Base-by-base conservation (phyloP, 1,140 invertebrate genomes). In the Neodiprion virginianus region DNA sequence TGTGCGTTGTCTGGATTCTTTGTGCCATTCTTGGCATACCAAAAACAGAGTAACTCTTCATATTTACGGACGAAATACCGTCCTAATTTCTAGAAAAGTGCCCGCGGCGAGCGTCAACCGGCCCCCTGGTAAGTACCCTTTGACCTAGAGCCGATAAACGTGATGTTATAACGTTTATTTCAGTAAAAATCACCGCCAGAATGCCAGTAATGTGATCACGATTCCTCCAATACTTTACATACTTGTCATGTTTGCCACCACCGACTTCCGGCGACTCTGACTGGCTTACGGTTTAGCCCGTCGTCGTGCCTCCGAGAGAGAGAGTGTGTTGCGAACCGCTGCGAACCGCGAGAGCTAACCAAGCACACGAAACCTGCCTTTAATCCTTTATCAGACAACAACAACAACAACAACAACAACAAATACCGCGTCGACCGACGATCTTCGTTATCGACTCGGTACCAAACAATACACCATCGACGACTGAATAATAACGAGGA, bases 11-110 rank as follows among this genome's bases (percentile, higher is more conserved):
- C 94, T 91, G 92, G 94, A 96, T 95, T 96, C 95, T 95, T 96
- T 95, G 94, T 95, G 94, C 93, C 94, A 96, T 95, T 95, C 95
- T 93, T 95, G 91, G 93, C 94, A 95, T 96, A 95, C 95, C 95
- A 95, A 93, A 93, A 94, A 93, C 93, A 93, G 92, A 90, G 93
- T 87, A 92, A 93, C 92, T 93, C 91, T 91, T 93, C 91, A 91
- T 92, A 93, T 93, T 93, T 92, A 92, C 92, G 90, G 89, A 91
- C 89, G 89, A 91, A 92, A 93, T 92, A 93, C 91, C 90, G 89
- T 88, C 89, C 89, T 88, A 89, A 90, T 89, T 90, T 84, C 84
- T 84, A 81, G 83, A 89, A 89, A 89, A 79, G 84, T 86, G 89
- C 87, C 87, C 79, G 78, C 75, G 69, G 71, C 78, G 78, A 77